Evolutionary conservation across 1,140 invertebrate genomes (phyloP).

Genomic region (Lordiphosa stackelbergi): DNA sequence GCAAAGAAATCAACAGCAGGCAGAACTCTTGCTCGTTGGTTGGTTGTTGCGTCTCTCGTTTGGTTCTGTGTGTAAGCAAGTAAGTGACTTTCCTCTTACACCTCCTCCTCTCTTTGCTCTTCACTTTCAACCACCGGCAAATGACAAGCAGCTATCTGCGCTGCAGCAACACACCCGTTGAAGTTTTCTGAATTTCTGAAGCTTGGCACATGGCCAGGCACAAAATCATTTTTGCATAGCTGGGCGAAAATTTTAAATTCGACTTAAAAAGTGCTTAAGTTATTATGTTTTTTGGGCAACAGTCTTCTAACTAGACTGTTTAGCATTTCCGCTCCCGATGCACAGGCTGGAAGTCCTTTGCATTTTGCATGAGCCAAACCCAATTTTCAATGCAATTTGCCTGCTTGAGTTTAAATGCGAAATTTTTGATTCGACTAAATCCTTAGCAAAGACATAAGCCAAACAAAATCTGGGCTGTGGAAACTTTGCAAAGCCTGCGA

Average conservation of each 20-base stretch:
- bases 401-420: constrained; percentile 7
- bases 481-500: constrained; percentile 1
- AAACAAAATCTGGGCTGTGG: constrained; percentile 18
- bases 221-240: constrained; percentile 19
- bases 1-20: constrained; percentile 14
- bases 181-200: constrained; percentile 31
- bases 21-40: neutral
- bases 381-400: constrained; percentile 31
- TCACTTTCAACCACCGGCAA: neutral
- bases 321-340: constrained; percentile 62
- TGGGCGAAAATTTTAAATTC: constrained; percentile 49
- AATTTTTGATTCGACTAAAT: constrained; percentile 28
- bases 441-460: constrained; percentile 18
- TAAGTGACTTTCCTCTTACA: neutral
- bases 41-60: neutral
- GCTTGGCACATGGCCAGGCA: constrained; percentile 33
- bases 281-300: constrained; percentile 39
- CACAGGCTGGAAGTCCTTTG: constrained; percentile 31
- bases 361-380: constrained; percentile 46
- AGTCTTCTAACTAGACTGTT: constrained; percentile 33
- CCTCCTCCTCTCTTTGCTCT: constrained; percentile 2
- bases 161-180: constrained; percentile 32
- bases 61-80: neutral
- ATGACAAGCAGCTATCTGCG: constrained; percentile 47
- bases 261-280: constrained; percentile 66